phyloP scores from a whole-genome alignment of 2,888 invertebrate species.

The Sarcophaga caerulescens region DNA sequence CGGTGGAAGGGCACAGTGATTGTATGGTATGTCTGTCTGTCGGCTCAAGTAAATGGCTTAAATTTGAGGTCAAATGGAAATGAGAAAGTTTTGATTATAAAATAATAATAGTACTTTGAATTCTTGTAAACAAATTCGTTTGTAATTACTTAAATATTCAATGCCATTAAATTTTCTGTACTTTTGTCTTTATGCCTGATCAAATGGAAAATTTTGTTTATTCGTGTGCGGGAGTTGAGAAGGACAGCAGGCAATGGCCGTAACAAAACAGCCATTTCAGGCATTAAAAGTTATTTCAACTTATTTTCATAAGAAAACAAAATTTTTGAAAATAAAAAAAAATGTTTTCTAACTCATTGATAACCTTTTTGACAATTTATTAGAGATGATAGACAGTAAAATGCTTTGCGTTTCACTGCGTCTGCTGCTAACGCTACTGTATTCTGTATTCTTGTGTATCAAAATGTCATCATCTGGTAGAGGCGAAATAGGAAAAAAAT shows the following conservation, averaged over 20 bases:
- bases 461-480: no score
- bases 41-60: neutral
- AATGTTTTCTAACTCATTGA: slow-evolving; percentile 15
- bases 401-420: no score
- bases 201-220: neutral
- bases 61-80: no score
- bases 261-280: neutral
- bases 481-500: no score
- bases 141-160: slow-evolving; percentile 34
- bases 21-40: neutral
- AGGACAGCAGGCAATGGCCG: neutral
- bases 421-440: no score
- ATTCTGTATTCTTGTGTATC: no score
- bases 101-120: neutral
- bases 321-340: neutral
- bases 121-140: neutral
- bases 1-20: no score
- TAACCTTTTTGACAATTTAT: neutral
- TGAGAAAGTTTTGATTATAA: neutral
- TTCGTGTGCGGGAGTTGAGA: neutral
- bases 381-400: no score
- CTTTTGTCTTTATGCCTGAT: slow-evolving; percentile 3
- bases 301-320: slow-evolving; percentile 1
- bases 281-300: slow-evolving; percentile 5
- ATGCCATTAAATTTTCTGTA: slow-evolving; percentile 7